phyloP scores from a whole-genome alignment of 2,797 vertebrate species.

The Mycteria americana region DNA sequence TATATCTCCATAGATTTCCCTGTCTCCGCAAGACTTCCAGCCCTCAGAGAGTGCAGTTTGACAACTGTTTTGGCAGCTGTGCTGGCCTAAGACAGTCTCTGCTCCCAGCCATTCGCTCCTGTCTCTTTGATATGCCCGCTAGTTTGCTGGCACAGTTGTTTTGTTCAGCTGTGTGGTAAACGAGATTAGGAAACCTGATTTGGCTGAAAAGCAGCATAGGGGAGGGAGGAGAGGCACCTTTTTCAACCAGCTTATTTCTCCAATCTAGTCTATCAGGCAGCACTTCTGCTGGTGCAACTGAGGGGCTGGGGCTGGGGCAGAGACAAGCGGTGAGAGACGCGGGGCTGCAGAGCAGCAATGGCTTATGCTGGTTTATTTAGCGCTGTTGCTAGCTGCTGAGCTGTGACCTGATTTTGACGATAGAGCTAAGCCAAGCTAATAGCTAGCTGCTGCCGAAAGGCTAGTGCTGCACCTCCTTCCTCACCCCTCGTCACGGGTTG shows the following conservation, averaged over 20 bases:
- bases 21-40: slow-evolving; percentile 15
- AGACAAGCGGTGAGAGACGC: rapidly evolving
- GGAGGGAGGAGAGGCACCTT: neutral
- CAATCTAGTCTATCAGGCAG: neutral
- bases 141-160: slow-evolving; percentile 10
- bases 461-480: neutral
- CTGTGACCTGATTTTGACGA: neutral
- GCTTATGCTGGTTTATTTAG: neutral
- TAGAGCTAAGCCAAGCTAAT: neutral
- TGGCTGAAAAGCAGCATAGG: neutral
- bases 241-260: neutral
- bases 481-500: neutral
- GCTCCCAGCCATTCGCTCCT: neutral
- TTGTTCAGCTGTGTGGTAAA: slow-evolving; percentile 16
- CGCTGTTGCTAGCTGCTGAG: neutral
- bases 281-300: neutral
- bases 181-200: slow-evolving; percentile 20
- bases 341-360: neutral
- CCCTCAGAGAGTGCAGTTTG: neutral
- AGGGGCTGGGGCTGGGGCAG: neutral
- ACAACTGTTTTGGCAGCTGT: slow-evolving; percentile 39
- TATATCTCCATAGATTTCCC: neutral
- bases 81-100: slow-evolving; percentile 1
- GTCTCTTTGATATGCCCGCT: neutral
- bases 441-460: neutral